Percentiles rank a stretch among this genome's conserved stretches.
phyloP scores from a whole-genome alignment of 1,140 invertebrate genomes.

The Drosophila kikkawai region DNA sequence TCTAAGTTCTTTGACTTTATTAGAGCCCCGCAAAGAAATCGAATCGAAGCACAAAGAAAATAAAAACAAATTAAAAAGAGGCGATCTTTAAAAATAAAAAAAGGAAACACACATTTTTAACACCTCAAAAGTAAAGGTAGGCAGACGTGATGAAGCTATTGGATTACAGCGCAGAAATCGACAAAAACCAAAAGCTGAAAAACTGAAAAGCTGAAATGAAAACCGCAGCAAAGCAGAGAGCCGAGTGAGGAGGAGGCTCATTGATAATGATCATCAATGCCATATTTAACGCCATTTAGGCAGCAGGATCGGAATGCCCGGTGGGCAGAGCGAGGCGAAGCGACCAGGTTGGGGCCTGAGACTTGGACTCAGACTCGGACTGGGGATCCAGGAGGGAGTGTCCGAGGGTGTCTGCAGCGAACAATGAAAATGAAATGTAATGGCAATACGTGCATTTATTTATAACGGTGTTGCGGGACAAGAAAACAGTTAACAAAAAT shows the following conservation, averaged over 20 bases:
- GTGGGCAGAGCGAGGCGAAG: neutral
- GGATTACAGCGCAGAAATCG: constrained; percentile 53
- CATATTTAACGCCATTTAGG: constrained; percentile 80
- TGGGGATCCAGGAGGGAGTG: constrained; percentile 3
- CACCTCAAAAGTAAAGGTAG: constrained; percentile 58
- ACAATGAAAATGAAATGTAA: constrained; percentile 78
- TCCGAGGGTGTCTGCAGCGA: constrained; percentile 27
- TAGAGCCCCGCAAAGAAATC: constrained; percentile 48
- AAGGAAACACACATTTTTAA: constrained; percentile 53
- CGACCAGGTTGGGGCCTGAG: neutral
- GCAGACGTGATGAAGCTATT: constrained; percentile 74
- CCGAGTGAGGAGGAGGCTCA: constrained; percentile 36
- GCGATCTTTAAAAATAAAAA: too few species aligned
- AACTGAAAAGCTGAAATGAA: constrained; percentile 12
- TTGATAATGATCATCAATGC: constrained; percentile 78
- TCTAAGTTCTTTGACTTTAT: constrained; percentile 58
- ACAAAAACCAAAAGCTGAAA: neutral
- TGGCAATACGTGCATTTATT: constrained; percentile 78
- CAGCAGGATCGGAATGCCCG: constrained; percentile 48
- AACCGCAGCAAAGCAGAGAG: neutral
- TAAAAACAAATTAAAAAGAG: constrained; percentile 1
- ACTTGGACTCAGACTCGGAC: neutral
- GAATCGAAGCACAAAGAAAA: neutral
- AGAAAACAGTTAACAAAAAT: constrained; percentile 8
- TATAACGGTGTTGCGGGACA: constrained; percentile 54